Evolutionary conservation across 2,888 invertebrate species (phyloP), one percentile per base, ranked within the genome.

Genomic region (Drosophila neonasuta): DNA sequence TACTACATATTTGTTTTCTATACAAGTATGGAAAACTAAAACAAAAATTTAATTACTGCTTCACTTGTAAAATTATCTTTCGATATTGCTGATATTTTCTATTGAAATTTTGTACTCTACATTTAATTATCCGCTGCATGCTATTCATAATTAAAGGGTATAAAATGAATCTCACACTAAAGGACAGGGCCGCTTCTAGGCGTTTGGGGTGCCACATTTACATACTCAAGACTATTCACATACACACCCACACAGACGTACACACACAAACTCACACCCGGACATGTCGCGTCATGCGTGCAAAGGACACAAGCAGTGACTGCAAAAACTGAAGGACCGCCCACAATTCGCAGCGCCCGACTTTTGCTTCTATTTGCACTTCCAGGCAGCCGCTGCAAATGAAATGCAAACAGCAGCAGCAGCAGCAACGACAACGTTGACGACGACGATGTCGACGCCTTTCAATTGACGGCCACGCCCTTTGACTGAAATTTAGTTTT

Each of bases 401-500:
- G 64, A 77, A 84, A 77, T 68, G 79, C 74, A 85, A 79, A 83
- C 72, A 71, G 73, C 55, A 34, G 49, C 61, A 52, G 61, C 54
- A 51, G 30, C 57, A 44, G 30, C 29, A 44, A 41, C 17, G 30
- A 54, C 58, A 50, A 57, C 55, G 71, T 51, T 15, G 58, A 64
- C 54, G 34, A 44, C 44, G 51, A 62, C 51, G 62, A n/a, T n/a
- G n/a, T n/a, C n/a, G n/a, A 39, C 45, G 44, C 52, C 72, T 76
- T 72, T 82, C 77, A 79, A 85, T 87, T 85, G 85, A 82, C 63
- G 68, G 66, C 62, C 77, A 71, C 74, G 77, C 77, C 79, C 51
- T 69, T 74, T 72, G 55, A 58, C 55, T 39, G 49, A 51, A 80
- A 77, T 70, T 80, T 76, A 80, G 68, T 74, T 84, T 86, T 82